Conservation (phyloP, 2,797 vertebrate genomes). For the Babyrousa celebensis region DNA sequence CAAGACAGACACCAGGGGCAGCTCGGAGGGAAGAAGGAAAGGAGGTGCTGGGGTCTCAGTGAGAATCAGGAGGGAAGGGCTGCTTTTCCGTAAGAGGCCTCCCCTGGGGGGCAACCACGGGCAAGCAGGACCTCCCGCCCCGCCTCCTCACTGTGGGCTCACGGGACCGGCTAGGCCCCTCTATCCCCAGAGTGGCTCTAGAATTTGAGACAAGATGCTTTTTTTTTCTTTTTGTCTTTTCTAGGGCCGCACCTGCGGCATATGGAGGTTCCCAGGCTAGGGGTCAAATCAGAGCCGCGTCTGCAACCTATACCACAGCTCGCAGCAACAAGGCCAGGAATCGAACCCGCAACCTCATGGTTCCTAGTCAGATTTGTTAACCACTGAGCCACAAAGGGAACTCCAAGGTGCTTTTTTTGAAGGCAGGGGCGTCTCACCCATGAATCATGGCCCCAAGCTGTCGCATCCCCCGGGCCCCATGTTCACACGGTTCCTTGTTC, state of each 20-base stretch:
- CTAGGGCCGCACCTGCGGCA: too few species aligned
- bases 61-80: accelerated
- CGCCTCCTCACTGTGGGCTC: background rate
- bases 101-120: too few species aligned
- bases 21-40: background rate
- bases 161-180: accelerated
- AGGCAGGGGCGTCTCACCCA: background rate
- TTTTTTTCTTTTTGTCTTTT: background rate
- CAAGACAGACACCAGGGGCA: background rate
- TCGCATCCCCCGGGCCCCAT: accelerated
- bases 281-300: too few species aligned
- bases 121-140: too few species aligned
- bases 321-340: too few species aligned
- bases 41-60: too few species aligned
- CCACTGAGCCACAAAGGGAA: too few species aligned
- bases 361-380: too few species aligned
- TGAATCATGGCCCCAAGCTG: background rate
- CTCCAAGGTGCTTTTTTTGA: background rate
- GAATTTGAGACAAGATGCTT: background rate
- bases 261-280: too few species aligned
- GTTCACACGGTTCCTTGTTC: accelerated
- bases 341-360: too few species aligned
- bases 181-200: background rate
- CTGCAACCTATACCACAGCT: too few species aligned
- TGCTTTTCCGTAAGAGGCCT: background rate